Base-by-base conservation (phyloP, 2,888 invertebrate genomes). In the Automeris io region DNA sequence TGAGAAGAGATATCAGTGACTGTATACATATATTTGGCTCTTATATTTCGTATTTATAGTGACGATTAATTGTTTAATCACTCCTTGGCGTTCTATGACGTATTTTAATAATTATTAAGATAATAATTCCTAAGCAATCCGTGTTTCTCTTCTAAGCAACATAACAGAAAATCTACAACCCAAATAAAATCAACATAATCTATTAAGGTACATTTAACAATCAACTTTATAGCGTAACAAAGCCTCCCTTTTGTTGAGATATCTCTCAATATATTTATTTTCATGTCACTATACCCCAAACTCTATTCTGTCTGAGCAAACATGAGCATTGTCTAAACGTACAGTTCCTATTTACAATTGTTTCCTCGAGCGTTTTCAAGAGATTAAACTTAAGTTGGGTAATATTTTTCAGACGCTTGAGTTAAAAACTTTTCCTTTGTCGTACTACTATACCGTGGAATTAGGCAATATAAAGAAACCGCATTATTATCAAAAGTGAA, bases 311-410 rank as follows among this genome's bases (percentile, higher is more conserved):
- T 37, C 33, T 33, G 35, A 39, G 33, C 57, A 58, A 64, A 58
- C 54, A 59, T 57, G 47, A 37, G 24, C 47, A 48, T 57, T 58
- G 57, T 64, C 57, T 54, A 58, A 63, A 59, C 57, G 52, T 50
- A 54, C 54, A 59, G 63, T 67, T 70, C 49, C 63, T 72, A 74
- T 73, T 77, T 75, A 72, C 75, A 76, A 72, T 73, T 73, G 77
- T 72, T 75, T 70, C 59, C 61, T 62, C 60, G 61, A 64, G 57
- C 67, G 60, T 75, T 76, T 76, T 74, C 73, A 74, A 70, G 68
- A 76, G 77, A 80, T 81, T 81, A 78, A 81, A 80, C 75, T 80
- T 72, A 70, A 73, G 72, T 73, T 74, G 67, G 69, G 77, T 72
- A 69, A 79, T 81, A 81, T 81, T 80, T 80, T 80, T 78, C 78